Conservation (phyloP, 2,113 vertebrate species). For the Falcunculus frontatus region DNA sequence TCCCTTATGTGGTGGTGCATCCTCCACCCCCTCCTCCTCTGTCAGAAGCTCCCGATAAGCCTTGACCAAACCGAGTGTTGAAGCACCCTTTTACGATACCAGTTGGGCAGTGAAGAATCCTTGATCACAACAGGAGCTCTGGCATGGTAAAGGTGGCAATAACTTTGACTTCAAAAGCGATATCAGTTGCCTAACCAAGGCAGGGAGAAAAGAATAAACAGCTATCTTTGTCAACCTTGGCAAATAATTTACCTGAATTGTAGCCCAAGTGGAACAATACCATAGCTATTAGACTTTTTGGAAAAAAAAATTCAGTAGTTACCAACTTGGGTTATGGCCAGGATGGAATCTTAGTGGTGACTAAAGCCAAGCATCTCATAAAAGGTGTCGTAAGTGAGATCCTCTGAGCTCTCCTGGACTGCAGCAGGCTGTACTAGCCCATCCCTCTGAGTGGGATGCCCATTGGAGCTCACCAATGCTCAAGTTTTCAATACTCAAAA, state of each 20-base stretch:
- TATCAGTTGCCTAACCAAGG: background rate
- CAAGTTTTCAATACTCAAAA: background rate
- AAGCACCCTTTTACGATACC: background rate
- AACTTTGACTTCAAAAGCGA: background rate
- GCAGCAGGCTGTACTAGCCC: background rate
- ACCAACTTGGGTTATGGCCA: background rate
- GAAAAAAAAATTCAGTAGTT: background rate
- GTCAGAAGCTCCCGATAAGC: background rate
- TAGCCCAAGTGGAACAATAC: background rate
- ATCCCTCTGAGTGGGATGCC: background rate
- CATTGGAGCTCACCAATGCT: background rate
- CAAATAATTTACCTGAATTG: background rate
- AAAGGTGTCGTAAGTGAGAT: background rate
- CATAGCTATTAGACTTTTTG: background rate
- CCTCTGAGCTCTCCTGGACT: background rate
- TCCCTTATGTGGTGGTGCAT: background rate
- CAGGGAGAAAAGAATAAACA: background rate
- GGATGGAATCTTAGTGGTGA: background rate
- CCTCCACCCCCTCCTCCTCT: background rate
- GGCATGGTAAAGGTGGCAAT: background rate
- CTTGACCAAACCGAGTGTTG: accelerated
- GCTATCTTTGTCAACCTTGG: background rate
- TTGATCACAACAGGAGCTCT: background rate
- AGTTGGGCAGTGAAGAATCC: background rate
- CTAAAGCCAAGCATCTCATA: background rate